These are phyloP conservation scores for Penaeus indicus DNA, from an alignment of 1,140 invertebrate genomes.

Conservation along the genomic window DNA sequence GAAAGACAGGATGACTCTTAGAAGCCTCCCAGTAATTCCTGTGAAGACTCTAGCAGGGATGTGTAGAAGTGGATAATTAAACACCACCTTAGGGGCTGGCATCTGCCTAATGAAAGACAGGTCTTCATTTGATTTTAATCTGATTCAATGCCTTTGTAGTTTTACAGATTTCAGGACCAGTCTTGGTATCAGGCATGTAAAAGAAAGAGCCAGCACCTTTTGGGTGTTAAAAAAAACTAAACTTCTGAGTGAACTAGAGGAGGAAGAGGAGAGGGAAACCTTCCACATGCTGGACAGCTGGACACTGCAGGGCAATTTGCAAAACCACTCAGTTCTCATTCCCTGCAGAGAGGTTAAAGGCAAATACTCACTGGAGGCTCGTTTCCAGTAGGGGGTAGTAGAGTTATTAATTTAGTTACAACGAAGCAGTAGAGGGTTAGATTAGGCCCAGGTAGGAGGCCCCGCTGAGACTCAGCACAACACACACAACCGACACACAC, in stretches of 20 bases:
- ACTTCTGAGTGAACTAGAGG: not conserved
- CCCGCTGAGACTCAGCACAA: conserved; percentile 84
- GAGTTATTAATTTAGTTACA: conserved; percentile 62
- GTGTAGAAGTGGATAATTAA: not conserved
- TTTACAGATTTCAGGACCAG: not conserved
- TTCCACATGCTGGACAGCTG: conserved; percentile 45
- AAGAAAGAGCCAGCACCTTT: conserved; percentile 8
- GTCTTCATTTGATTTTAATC: not conserved
- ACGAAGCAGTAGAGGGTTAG: conserved; percentile 61
- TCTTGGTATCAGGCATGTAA: not conserved
- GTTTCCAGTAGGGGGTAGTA: conserved; percentile 60
- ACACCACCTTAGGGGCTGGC: conserved; percentile 32
- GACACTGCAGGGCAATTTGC: conserved; percentile 47
- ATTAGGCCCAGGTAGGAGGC: conserved; percentile 78
- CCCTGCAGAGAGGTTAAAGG: conserved; percentile 46
- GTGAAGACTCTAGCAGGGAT: conserved; percentile 27
- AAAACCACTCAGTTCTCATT: conserved; percentile 49
- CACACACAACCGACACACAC: conserved; percentile 90
- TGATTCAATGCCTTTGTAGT: conserved; percentile 1
- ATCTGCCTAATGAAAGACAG: no score
- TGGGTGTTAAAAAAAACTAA: not conserved
- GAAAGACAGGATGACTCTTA: conserved; percentile 10
- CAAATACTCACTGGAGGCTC: conserved; percentile 61
- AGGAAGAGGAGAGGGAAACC: conserved; percentile 1
- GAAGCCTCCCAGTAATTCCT: conserved; percentile 18